phyloP scores from a whole-genome alignment of 2,888 invertebrate species.

The Trissolcus japonicus region DNA sequence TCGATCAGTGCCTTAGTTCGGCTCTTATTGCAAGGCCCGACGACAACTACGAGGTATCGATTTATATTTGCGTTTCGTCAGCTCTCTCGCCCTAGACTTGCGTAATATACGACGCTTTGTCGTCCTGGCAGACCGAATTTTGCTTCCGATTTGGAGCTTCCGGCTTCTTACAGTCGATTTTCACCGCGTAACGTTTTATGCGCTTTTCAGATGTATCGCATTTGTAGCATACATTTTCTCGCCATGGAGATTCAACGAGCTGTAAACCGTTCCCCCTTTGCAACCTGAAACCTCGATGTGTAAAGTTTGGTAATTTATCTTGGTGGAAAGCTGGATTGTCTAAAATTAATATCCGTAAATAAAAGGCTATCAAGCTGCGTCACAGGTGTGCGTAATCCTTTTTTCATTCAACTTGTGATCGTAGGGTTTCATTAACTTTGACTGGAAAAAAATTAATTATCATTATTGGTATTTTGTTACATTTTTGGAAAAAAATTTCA shows the following conservation, averaged over 20 bases:
- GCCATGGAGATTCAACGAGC: conserved; percentile 18
- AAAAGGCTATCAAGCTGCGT: conserved; percentile 7
- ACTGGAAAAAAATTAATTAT: too few relatives aligned
- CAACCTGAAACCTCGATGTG: too few relatives aligned
- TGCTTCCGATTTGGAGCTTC: conserved; percentile 20
- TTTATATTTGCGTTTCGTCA: conserved; percentile 43
- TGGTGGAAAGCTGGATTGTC: conserved; percentile 22
- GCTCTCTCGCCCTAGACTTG: conserved; percentile 9
- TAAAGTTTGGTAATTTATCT: conserved; percentile 39
- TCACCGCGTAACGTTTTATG: conserved; percentile 39
- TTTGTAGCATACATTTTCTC: conserved; percentile 25
- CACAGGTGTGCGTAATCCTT: conserved; percentile 3
- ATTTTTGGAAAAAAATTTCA: too few relatives aligned
- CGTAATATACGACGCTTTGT: conserved; percentile 31
- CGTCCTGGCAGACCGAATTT: conserved; percentile 34
- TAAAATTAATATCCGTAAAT: conserved; percentile 34
- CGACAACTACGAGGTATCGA: conserved; percentile 34
- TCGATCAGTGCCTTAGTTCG: conserved; percentile 16
- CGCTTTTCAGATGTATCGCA: conserved; percentile 37
- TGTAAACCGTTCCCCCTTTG: conserved; percentile 13
- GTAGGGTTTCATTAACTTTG: too few relatives aligned
- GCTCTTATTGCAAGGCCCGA: conserved; percentile 24
- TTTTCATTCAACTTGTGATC: too few relatives aligned
- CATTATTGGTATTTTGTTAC: too few relatives aligned
- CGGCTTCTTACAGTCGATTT: conserved; percentile 41